A percentile compares a stretch with the other conserved stretches of the same genome.
Conservation (phyloP, 2,797 vertebrate genomes). For the Sarcophilus harrisii region DNA sequence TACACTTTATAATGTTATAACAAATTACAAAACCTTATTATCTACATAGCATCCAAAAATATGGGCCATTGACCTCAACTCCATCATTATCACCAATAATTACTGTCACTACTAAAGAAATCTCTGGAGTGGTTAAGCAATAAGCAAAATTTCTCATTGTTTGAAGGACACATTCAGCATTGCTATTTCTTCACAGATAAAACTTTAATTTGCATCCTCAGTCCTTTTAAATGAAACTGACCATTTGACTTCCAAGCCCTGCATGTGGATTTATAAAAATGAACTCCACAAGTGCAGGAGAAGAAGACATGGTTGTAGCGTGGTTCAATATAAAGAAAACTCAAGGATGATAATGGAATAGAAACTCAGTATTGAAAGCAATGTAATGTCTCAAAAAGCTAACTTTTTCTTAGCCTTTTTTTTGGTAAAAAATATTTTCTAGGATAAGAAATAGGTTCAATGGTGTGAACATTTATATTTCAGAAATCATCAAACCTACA, state of each 20-base stretch:
- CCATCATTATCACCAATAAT: not conserved
- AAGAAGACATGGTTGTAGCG: not conserved
- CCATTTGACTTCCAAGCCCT: not conserved
- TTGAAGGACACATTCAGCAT: not conserved
- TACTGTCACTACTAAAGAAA: not conserved
- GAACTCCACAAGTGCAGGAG: not conserved
- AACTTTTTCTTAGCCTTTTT: not conserved
- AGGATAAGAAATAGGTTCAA: not conserved
- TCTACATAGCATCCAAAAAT: not conserved
- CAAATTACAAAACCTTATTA: not conserved
- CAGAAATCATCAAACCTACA: not conserved
- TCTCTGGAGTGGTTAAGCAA: not conserved
- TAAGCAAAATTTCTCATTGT: not conserved
- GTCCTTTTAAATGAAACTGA: not conserved
- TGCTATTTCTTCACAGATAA: not conserved
- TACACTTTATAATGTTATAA: not conserved
- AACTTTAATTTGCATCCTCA: not conserved
- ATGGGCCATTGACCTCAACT: not conserved
- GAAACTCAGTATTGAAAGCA: not conserved
- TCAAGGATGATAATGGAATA: not conserved
- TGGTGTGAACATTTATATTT: not conserved
- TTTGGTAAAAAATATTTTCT: not conserved
- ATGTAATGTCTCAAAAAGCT: not conserved
- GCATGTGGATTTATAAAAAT: not conserved
- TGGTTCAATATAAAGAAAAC: not conserved